phyloP scores from a whole-genome alignment of 1,140 invertebrate species.

The Pseudomyrmex dendroicus region DNA sequence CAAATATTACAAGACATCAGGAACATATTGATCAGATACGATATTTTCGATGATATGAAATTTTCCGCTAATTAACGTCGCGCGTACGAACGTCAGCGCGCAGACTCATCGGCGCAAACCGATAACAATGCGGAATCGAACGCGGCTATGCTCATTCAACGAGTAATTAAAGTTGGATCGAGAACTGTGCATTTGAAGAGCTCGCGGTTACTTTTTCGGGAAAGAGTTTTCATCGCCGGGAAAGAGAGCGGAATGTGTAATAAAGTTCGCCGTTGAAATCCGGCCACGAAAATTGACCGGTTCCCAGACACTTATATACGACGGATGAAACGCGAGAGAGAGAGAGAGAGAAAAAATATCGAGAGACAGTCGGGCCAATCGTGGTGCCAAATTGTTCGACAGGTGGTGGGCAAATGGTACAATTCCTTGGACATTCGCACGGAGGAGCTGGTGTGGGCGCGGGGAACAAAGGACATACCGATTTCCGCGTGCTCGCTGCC shows the following conservation, averaged over 20 bases:
- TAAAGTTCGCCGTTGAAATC: background rate
- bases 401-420: constrained; percentile 89
- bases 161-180: constrained; percentile 44
- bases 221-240: background rate
- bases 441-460: constrained; percentile 86
- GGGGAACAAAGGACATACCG: constrained; percentile 85
- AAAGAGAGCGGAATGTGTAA: too few species aligned
- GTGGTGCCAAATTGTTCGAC: constrained; percentile 53
- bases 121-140: constrained; percentile 8
- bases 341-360: too few species aligned
- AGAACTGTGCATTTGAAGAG: constrained; percentile 4
- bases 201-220: background rate
- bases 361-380: background rate
- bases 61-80: too few species aligned
- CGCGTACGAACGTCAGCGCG: background rate
- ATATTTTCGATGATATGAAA: too few species aligned
- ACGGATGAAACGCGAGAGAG: too few species aligned
- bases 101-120: too few species aligned
- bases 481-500: constrained; percentile 89
- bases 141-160: constrained; percentile 38
- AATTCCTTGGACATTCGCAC: constrained; percentile 86
- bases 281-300: constrained; percentile 19
- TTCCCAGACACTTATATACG: constrained; percentile 7
- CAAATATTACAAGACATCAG: too few species aligned
- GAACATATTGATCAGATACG: too few species aligned